A percentile compares a stretch with the other conserved stretches of the same genome.
These are phyloP conservation scores for Rhinichthys osculus DNA, from an alignment of 2,797 vertebrate species.

Conservation along the genomic window DNA sequence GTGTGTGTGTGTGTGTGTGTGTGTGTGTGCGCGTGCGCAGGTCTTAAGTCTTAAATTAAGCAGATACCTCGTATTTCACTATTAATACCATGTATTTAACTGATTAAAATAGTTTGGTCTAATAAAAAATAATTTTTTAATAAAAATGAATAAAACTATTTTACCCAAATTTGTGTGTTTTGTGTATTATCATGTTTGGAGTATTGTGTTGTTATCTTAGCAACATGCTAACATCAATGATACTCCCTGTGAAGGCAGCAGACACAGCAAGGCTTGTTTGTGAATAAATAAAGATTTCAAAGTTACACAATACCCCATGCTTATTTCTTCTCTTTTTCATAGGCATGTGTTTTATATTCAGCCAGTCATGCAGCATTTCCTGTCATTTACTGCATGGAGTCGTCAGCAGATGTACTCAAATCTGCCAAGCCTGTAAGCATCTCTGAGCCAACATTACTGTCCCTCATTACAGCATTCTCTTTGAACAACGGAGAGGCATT, in stretches of 20 bases:
- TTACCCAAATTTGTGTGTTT: background rate
- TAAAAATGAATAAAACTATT: too few relatives aligned
- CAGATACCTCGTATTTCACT: too few relatives aligned
- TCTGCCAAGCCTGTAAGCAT: conserved; percentile 73
- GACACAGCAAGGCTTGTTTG: background rate
- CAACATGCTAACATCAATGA: background rate
- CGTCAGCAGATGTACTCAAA: conserved; percentile 66
- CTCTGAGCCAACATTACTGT: background rate
- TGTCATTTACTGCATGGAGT: conserved; percentile 86
- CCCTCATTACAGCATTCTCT: background rate
- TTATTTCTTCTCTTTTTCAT: conserved; percentile 27
- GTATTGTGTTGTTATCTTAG: background rate
- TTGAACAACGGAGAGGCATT: too few relatives aligned
- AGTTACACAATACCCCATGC: background rate
- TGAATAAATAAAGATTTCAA: background rate
- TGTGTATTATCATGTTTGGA: background rate
- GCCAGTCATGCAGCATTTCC: conserved; percentile 67
- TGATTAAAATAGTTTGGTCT: too few relatives aligned
- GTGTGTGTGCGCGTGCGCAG: background rate
- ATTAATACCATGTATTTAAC: too few relatives aligned
- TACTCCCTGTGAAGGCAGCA: background rate
- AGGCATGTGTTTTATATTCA: conserved; percentile 83
- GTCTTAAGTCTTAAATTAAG: too few relatives aligned
- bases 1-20: too few relatives aligned
- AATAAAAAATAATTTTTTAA: background rate